A percentile compares a stretch with the other conserved stretches of the same genome.
These are phyloP conservation scores for Ormyrus rosae DNA, from an alignment of 2,888 invertebrate genomes.

Conservation along the genomic window DNA sequence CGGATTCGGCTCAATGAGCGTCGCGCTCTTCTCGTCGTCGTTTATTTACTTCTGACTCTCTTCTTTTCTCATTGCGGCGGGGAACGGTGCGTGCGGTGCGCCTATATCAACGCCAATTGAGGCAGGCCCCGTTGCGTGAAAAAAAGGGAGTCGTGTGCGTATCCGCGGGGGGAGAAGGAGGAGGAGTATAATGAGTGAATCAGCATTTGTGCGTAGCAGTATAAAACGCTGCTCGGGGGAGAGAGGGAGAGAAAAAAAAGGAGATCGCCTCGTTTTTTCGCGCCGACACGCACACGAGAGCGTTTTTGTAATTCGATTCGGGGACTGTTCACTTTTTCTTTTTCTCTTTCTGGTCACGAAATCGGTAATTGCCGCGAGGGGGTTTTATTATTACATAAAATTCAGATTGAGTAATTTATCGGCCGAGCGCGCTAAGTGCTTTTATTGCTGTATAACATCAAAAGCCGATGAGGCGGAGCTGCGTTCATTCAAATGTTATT, in stretches of 20 bases:
- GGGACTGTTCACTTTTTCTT: no score
- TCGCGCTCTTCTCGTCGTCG: no score
- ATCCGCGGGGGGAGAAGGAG: constrained; percentile 39
- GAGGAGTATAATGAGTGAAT: constrained; percentile 48
- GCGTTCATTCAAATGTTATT: neutral
- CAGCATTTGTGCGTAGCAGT: constrained; percentile 30
- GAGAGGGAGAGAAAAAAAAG: neutral
- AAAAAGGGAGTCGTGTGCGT: constrained; percentile 54
- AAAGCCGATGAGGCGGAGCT: neutral
- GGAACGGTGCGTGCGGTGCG: constrained; percentile 1
- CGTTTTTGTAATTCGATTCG: no score
- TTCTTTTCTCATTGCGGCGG: no score
- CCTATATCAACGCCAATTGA: constrained; percentile 61
- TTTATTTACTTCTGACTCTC: no score
- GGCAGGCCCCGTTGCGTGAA: constrained; percentile 55
- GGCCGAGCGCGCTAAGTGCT: no score
- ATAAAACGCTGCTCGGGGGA: no score
- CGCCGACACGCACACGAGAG: neutral
- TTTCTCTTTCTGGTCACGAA: no score
- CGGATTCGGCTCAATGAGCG: constrained; percentile 24
- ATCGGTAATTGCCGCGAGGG: no score
- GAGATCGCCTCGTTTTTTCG: constrained; percentile 2
- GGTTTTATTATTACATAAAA: no score
- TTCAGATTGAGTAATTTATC: no score
- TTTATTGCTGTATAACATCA: neutral